Conservation (phyloP, 2,113 vertebrate genomes). For the Istiophorus platypterus region DNA sequence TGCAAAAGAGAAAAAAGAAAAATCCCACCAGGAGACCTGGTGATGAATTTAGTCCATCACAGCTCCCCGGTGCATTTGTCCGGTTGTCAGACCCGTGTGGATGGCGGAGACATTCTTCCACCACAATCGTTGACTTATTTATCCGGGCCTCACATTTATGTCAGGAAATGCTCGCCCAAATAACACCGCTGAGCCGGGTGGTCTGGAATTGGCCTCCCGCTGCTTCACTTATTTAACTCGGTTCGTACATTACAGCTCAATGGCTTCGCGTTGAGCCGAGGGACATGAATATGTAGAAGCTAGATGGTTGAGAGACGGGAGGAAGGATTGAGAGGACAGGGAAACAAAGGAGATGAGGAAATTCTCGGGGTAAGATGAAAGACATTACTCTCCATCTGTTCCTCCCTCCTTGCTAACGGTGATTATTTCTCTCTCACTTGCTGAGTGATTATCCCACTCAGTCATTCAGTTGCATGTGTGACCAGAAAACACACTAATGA, state of each 20-base stretch:
- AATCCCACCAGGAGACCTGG: conserved; percentile 36
- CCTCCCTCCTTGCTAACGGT: neutral
- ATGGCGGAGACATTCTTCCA: conserved; percentile 16
- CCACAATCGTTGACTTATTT: conserved; percentile 65
- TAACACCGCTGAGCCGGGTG: conserved; percentile 38
- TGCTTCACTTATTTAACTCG: conserved; percentile 74
- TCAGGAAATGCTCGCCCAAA: conserved; percentile 48
- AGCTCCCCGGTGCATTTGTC: conserved; percentile 36
- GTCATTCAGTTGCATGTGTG: conserved; percentile 24
- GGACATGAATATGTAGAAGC: conserved; percentile 65
- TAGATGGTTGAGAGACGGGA: conserved; percentile 46
- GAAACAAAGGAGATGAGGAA: neutral
- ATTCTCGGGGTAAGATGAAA: neutral
- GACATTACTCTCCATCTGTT: neutral
- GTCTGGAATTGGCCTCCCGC: conserved; percentile 49
- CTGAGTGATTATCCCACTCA: conserved; percentile 25
- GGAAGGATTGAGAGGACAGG: conserved; percentile 4
- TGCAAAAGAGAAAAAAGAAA: conserved; percentile 13
- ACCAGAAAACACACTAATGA: conserved; percentile 26
- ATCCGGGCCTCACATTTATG: conserved; percentile 55
- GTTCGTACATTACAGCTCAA: conserved; percentile 72
- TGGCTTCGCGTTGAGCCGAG: conserved; percentile 64
- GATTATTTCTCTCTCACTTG: conserved; percentile 6
- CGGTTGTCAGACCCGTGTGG: conserved; percentile 33
- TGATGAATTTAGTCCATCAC: conserved; percentile 59